Evolutionary conservation across 2,113 vertebrate genomes (phyloP), one percentile per base, ranked within the genome.

Genomic region (Stigmatopora nigra): DNA sequence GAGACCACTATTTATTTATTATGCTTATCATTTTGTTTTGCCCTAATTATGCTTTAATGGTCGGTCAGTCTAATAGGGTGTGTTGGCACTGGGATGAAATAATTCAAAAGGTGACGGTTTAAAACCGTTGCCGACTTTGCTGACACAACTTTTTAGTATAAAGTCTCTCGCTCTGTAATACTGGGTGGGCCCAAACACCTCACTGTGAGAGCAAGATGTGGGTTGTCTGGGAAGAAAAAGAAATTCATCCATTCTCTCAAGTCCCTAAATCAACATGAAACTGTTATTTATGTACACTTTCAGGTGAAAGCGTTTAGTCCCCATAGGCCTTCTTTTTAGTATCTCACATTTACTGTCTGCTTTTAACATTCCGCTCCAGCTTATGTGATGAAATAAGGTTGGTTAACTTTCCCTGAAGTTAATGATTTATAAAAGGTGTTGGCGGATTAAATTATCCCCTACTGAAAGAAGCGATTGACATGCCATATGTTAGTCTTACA

Each of bases 221-320:
- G 71, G 63, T 60, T 65, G 82, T 73, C 68, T 71, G 70, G 79
- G 79, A 70, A 82, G 79, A 81, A 67, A 73, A 59, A 81, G 77
- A 69, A 67, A 41, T 41, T 8, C 78, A 68, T 69, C 75, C 82
- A 71, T 83, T 79, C 80, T 82, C 76, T 75, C 73, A 76, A 76
- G 82, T 80, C 77, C 74, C 16, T 84, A 81, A 78, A 82, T 76
- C 81, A 88, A 84, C 81, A 81, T 64, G 61, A 78, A 72, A 67
- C 75, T 78, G 80, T 85, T 85, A 78, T 85, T 84, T 80, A 83
- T 85, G 84, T 84, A 60, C 74, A 84, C 77, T 85, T 88, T 82
- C 83, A 84, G 82, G 82, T 77, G 78, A 81, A 64, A 72, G 64
- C 76, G 76, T 65, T 79, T 52, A 78, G 81, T 51, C 48, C 16